phyloP scores from a whole-genome alignment of 2,888 invertebrate species.

The Baronia brevicornis region DNA sequence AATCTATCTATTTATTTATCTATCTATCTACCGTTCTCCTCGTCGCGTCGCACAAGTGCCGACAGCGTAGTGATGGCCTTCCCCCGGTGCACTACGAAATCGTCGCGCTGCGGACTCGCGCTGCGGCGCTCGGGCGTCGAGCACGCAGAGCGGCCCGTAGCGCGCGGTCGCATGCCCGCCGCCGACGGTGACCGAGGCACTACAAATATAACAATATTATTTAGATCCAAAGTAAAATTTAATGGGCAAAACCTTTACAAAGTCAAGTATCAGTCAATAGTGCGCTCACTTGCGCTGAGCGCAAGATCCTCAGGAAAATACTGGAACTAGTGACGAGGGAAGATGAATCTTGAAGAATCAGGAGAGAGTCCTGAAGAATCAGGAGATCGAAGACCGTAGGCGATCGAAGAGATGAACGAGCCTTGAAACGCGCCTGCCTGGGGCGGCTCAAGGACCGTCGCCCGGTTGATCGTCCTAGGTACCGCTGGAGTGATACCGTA shows the following conservation, averaged over 20 bases:
- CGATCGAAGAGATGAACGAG: too few species aligned
- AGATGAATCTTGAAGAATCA: too few species aligned
- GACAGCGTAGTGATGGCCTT: conserved; percentile 85
- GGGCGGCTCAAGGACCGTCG: too few species aligned
- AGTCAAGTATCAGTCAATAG: not conserved
- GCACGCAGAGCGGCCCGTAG: conserved; percentile 47
- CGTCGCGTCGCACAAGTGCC: conserved; percentile 63
- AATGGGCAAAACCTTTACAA: not conserved
- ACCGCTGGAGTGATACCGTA: too few species aligned
- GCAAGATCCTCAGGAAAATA: too few species aligned
- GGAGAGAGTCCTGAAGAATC: too few species aligned
- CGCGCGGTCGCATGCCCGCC: conserved; percentile 41
- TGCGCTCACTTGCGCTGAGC: too few species aligned
- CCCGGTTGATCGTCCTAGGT: too few species aligned
- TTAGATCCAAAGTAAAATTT: not conserved
- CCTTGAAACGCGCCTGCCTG: too few species aligned
- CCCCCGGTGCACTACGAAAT: conserved; percentile 88
- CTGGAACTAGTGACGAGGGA: too few species aligned
- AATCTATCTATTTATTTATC: too few species aligned
- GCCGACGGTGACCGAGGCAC: conserved; percentile 72
- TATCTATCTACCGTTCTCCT: conserved; percentile 20
- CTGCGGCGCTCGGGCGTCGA: conserved; percentile 61
- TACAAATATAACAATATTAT: conserved; percentile 26
- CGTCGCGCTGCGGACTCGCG: conserved; percentile 73
- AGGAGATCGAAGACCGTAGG: too few species aligned